Base-by-base conservation (phyloP, 2,888 invertebrate genomes). In the Cremastinae sp. region DNA sequence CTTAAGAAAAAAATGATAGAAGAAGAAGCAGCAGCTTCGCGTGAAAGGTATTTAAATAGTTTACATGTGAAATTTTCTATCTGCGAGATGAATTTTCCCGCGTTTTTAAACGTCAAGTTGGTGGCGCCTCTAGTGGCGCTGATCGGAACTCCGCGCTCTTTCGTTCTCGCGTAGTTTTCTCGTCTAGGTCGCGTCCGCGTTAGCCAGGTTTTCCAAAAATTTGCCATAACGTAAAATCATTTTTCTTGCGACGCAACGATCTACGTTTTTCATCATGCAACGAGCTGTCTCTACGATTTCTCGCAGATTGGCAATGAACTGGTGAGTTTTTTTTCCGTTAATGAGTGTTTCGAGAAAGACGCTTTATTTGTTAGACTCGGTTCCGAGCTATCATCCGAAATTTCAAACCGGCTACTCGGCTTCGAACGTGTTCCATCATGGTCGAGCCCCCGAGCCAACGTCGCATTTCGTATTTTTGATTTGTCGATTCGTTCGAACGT, bases 231-330 rank as follows among this genome's bases (percentile, higher is more conserved):
- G 66, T 18, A 56, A 51, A 41, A 47, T 70, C 12, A 68, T 74
- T 73, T 71, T 64, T 54, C 47, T 56, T 61, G 16, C 18, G 28
- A 18, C 36, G 58, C 28, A 16, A 64, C n/a, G 51, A 54, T 53
- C 58, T 51, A 47, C 76, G 53, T 12, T 5, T 45, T 54, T 20
- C 12, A 85, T 81, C 51, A 88, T 89, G 89, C 87, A 88, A 68
- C 85, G 88, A 73, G 78, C 83, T 22, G 76, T 84, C 9, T 20
- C 62, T 0, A 79, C 78, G 5, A 75, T 87, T 78, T 82, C 84
- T 2, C 84, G 89, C 45, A 85, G 83, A 47, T 87, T 89, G 84
- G 87, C 88, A 75, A 81, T 81, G 53, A 51, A 85, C 43, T 87
- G 88, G 88, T 88, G 84, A 81, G 78, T 20, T 49, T 20, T 9